Conservation (phyloP, 2,888 invertebrate genomes). For the Callyntrura guangdongensis region DNA sequence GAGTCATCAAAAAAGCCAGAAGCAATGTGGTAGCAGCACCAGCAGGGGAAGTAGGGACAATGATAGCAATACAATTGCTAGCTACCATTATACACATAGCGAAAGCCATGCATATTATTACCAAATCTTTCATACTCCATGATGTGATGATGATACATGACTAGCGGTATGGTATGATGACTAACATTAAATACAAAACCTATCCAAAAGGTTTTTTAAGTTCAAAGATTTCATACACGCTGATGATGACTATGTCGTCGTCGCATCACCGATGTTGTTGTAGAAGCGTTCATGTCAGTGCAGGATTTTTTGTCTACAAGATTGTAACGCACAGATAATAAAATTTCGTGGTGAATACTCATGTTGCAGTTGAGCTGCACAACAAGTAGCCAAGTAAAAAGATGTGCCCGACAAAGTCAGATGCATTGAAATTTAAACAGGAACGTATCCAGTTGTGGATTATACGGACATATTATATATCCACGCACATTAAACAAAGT, state of each 20-base stretch:
- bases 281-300: neutral
- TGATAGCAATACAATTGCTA: conserved; percentile 46
- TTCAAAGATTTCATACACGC: conserved; percentile 16
- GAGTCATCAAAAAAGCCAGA: conserved; percentile 66
- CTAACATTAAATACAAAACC: neutral
- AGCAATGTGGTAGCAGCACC: conserved; percentile 73
- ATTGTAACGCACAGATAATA: neutral
- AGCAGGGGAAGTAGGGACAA: conserved; percentile 57
- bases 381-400: conserved; percentile 10
- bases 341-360: neutral
- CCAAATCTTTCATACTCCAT: neutral
- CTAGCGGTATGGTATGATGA: neutral
- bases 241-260: neutral
- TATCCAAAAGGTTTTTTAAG: conserved; percentile 23
- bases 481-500: neutral
- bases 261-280: neutral
- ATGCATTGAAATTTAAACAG: neutral
- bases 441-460: too few relatives aligned
- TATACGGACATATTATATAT: neutral
- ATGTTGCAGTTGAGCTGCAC: neutral
- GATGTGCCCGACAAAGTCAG: conserved; percentile 19
- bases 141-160: neutral
- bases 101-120: neutral
- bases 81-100: conserved; percentile 30
- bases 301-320: neutral